Evolutionary conservation across 2,888 invertebrate species (phyloP), one percentile per base, ranked within the genome.

Genomic region (Harpalus rubripes): DNA sequence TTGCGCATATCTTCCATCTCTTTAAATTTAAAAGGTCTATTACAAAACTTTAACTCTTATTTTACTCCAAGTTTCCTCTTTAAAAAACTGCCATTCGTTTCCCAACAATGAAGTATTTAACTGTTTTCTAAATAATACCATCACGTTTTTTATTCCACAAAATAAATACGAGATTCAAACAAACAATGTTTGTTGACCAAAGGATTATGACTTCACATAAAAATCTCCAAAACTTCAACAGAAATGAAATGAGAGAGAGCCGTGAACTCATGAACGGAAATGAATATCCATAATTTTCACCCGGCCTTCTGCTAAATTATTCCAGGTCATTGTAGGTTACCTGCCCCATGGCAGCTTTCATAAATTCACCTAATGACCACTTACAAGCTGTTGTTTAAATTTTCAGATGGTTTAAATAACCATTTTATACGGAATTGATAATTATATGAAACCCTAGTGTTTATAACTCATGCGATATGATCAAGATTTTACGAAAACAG

Each of bases 381-480:
- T 74, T 74, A 15, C 72, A 68, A 44, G n/a, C 44, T 44, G 72
- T 16, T 74, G 72, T 74, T 74, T 74, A 74, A 74, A 44, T 18
- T 74, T 74, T 74, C 72, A 74, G 18, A 16, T 44, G 44, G 41
- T 74, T 74, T 74, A 74, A 74, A 74, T 74, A 74, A 74, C 32
- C 72, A 16, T 74, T 74, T 74, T 32, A 74, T 12, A 26, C 41
- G 44, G 18, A 44, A 44, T 44, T 74, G 32, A 74, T 74, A 74
- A 74, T 74, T 74, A 74, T 74, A 74, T 74, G 72, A 74, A 74
- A 74, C 72, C 12, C n/a, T 74, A 44, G 68, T 18, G 16, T 44
- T 74, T 44, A 44, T 74, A 74, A 74, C 18, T 74, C 72, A 74
- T 44, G 44, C 16, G 72, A 44, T 74, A 44, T 12, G 8, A 74